Percentiles rank a stretch among this genome's conserved stretches.
Conservation (phyloP, 2,888 invertebrate species). For the Drepanosiphum platanoidis region DNA sequence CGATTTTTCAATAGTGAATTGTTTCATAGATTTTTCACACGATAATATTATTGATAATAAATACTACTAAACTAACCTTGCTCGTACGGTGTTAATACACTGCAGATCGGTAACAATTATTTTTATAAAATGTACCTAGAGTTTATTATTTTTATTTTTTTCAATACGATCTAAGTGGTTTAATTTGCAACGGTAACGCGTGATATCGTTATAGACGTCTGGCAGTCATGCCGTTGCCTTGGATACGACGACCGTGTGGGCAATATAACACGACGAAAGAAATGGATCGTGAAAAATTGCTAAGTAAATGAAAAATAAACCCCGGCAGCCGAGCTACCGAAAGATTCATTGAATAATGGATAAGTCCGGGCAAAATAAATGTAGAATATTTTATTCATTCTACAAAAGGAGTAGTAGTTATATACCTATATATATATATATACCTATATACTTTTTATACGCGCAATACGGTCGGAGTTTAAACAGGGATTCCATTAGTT, state of each 20-base stretch:
- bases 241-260: constrained; percentile 14
- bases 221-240: constrained; percentile 49
- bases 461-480: neutral
- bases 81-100: too few relatives aligned
- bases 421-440: too few relatives aligned
- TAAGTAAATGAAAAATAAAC: constrained; percentile 47
- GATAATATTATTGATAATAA: too few relatives aligned
- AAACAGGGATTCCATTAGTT: constrained; percentile 9
- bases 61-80: too few relatives aligned
- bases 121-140: neutral
- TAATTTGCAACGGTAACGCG: constrained; percentile 17
- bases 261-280: neutral
- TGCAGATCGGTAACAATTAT: neutral
- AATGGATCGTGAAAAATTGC: constrained; percentile 30
- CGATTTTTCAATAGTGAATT: too few relatives aligned
- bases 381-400: constrained; percentile 44
- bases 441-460: too few relatives aligned
- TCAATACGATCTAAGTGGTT: constrained; percentile 38
- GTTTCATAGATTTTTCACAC: too few relatives aligned
- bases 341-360: constrained; percentile 38
- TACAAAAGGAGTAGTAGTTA: neutral
- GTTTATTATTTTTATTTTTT: neutral
- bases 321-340: neutral
- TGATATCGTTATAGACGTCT: constrained; percentile 6
- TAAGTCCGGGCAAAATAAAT: constrained; percentile 23